These are phyloP conservation scores for Plectus sambesii DNA, from an alignment of 1,140 invertebrate genomes.

Conservation along the genomic window DNA sequence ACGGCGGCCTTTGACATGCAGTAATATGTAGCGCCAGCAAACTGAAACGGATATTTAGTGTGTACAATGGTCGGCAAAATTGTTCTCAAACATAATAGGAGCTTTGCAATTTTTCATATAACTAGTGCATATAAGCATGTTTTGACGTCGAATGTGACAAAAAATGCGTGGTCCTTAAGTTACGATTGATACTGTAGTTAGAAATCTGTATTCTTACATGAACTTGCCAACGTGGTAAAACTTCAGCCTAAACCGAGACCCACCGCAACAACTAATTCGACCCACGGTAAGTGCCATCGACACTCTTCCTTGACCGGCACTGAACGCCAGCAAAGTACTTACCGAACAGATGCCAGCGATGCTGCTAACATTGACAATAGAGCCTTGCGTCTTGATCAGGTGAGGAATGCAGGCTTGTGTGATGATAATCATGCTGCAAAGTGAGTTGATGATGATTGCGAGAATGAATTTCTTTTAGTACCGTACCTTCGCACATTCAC, in stretches of 20 bases:
- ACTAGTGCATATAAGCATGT: no score
- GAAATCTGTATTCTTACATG: no score
- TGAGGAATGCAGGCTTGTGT: conserved; percentile 73
- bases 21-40: conserved; percentile 43
- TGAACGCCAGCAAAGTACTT: conserved; percentile 66
- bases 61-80: background rate
- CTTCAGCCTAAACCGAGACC: no score
- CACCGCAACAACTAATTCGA: conserved; percentile 7
- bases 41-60: conserved; percentile 28
- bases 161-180: no score
- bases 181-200: no score
- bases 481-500: conserved; percentile 66
- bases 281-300: conserved; percentile 64
- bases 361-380: conserved; percentile 80
- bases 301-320: conserved; percentile 73
- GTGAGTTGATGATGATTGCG: no score
- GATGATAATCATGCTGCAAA: conserved; percentile 58
- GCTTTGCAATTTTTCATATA: conserved; percentile 6
- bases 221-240: no score
- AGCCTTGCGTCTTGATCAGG: conserved; percentile 67
- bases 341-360: conserved; percentile 66
- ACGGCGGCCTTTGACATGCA: conserved; percentile 47
- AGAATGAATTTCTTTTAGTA: no score
- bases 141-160: no score
- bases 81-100: background rate